phyloP scores from a whole-genome alignment of 2,888 invertebrate genomes.

The Trissolcus japonicus region DNA sequence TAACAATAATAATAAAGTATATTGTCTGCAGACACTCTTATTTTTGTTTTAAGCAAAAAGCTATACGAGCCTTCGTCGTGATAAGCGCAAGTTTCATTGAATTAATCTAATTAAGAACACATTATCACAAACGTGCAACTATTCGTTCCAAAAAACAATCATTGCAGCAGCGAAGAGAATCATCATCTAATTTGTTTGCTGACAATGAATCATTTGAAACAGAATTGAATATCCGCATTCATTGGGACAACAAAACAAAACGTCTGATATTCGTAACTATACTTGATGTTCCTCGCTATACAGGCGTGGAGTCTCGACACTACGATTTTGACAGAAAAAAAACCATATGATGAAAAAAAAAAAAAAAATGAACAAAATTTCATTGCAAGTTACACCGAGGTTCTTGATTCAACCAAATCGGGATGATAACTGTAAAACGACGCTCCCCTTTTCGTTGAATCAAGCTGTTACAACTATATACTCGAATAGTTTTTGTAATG shows the following conservation, averaged over 20 bases:
- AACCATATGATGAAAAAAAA: not conserved
- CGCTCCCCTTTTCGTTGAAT: constrained; percentile 19
- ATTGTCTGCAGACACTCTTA: constrained; percentile 47
- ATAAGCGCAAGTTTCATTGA: constrained; percentile 50
- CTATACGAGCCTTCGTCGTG: constrained; percentile 39
- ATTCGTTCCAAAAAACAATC: constrained; percentile 43
- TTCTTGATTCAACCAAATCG: constrained; percentile 26
- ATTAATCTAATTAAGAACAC: constrained; percentile 61
- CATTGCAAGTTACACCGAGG: constrained; percentile 4
- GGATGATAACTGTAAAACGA: constrained; percentile 26
- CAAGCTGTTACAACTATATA: constrained; percentile 11
- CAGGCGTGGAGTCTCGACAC: constrained; percentile 24
- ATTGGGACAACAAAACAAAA: constrained; percentile 21
- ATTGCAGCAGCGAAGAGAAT: constrained; percentile 9
- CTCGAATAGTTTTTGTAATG: not conserved
- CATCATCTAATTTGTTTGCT: not conserved
- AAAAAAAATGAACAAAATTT: constrained; percentile 8
- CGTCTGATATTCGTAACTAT: constrained; percentile 26
- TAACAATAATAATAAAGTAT: constrained; percentile 49
- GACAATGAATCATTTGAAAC: constrained; percentile 8
- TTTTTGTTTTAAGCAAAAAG: constrained; percentile 49
- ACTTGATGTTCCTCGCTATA: constrained; percentile 28
- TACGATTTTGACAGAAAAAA: constrained; percentile 16
- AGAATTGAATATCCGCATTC: constrained; percentile 14
- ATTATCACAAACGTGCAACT: constrained; percentile 61